Evolutionary conservation across 2,113 vertebrate genomes (phyloP).

Genomic region (Collichthys lucidus): DNA sequence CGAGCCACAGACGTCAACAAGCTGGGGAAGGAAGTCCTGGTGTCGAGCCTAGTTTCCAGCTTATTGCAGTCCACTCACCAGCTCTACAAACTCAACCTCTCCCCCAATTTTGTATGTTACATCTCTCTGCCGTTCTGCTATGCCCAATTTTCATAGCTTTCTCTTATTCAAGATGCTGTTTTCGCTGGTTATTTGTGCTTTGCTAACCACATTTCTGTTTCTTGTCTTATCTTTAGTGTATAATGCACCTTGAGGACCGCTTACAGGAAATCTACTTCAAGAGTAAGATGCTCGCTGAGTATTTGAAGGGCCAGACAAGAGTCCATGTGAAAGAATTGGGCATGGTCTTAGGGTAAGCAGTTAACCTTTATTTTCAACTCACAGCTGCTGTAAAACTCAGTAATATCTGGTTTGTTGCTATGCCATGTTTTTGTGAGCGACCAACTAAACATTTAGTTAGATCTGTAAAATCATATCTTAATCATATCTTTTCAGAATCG

Average conservation of each 20-base stretch:
- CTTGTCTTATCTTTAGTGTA: slow-evolving; percentile 84
- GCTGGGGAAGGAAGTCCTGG: slow-evolving; percentile 95
- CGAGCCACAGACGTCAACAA: slow-evolving; percentile 90
- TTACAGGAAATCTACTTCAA: slow-evolving; percentile 99
- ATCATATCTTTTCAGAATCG: slow-evolving; percentile 87
- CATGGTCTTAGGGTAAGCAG: slow-evolving; percentile 93
- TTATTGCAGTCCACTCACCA: slow-evolving; percentile 97
- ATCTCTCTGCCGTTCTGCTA: not conserved
- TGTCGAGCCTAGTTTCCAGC: slow-evolving; percentile 95
- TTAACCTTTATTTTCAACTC: not conserved
- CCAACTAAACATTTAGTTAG: not conserved
- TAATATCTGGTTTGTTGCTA: no score
- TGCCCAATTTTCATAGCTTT: not conserved
- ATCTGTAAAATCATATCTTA: not conserved
- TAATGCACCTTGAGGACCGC: slow-evolving; percentile 98
- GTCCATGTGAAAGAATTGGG: slow-evolving; percentile 98
- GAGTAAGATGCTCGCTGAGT: slow-evolving; percentile 98
- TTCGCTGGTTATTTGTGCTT: not conserved
- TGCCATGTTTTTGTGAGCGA: not conserved
- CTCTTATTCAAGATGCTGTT: not conserved
- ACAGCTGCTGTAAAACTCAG: not conserved
- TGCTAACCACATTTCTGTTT: not conserved
- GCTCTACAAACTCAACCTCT: slow-evolving; percentile 97
- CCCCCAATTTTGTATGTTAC: slow-evolving; percentile 95
- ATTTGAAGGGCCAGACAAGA: slow-evolving; percentile 96